These are phyloP conservation scores for Leptopilina drosophilae DNA, from an alignment of 2,888 invertebrate species.

Conservation along the genomic window DNA sequence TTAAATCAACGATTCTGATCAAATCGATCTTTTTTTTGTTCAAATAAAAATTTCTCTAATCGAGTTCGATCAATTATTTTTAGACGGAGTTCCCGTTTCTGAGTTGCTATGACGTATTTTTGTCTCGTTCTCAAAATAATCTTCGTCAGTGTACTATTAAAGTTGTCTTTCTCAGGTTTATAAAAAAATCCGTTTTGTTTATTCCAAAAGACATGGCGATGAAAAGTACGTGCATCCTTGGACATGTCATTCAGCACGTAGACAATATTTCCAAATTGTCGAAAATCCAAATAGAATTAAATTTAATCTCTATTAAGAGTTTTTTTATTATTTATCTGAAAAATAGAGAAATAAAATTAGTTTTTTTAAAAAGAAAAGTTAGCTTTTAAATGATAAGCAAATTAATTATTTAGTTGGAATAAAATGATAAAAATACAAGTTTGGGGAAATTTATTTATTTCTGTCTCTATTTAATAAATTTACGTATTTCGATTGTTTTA, in stretches of 20 bases:
- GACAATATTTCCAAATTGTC: neutral
- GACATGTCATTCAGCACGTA: slow-evolving; percentile 3
- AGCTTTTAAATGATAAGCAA: too few relatives aligned
- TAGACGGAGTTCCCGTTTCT: neutral
- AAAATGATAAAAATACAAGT: too few relatives aligned
- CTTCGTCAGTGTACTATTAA: slow-evolving; percentile 7
- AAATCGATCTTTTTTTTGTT: too few relatives aligned
- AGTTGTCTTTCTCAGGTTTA: slow-evolving; percentile 1
- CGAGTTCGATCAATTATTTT: slow-evolving; percentile 12
- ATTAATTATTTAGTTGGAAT: too few relatives aligned
- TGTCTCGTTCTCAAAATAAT: slow-evolving; percentile 30
- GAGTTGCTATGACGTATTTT: slow-evolving; percentile 12
- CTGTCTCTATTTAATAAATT: too few relatives aligned
- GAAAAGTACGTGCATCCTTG: neutral
- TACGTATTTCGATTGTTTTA: too few relatives aligned
- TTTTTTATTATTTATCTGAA: neutral
- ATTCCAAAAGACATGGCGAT: slow-evolving; percentile 2
- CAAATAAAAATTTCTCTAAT: neutral
- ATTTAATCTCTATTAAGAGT: neutral
- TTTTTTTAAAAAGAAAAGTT: too few relatives aligned
- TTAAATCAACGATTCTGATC: too few relatives aligned
- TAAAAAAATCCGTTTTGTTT: neutral
- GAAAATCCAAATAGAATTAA: neutral
- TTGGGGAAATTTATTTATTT: too few relatives aligned
- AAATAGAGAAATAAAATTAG: neutral